phyloP scores from a whole-genome alignment of 2,113 vertebrate species.

The Ammodytes marinus region DNA sequence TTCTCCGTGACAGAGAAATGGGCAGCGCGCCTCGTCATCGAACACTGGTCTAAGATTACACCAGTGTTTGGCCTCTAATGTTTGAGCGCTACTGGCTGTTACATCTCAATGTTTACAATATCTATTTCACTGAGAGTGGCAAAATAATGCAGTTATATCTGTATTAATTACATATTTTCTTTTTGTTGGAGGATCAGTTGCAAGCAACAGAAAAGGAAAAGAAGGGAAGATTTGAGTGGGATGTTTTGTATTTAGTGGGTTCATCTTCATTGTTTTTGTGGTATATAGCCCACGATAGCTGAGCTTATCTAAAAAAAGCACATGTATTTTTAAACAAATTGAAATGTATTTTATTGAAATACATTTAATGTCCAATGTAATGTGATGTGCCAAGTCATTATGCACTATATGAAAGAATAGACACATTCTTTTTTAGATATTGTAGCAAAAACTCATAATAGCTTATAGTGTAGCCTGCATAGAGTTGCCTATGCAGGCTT shows the following conservation, averaged over 20 bases:
- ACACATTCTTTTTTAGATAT: not conserved
- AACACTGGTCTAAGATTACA: constrained; percentile 63
- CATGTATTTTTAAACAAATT: not conserved
- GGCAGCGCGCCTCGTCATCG: constrained; percentile 27
- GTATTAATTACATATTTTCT: constrained; percentile 8
- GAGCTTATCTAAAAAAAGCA: not conserved
- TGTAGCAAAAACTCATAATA: not conserved
- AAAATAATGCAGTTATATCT: constrained; percentile 34
- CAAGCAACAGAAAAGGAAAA: not conserved
- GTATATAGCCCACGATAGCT: not conserved
- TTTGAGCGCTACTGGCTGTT: constrained; percentile 28
- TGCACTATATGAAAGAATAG: not conserved
- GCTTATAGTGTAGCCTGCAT: too few relatives aligned
- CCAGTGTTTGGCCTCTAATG: not conserved
- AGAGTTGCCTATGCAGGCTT: constrained; percentile 65
- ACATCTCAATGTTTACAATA: constrained; percentile 38
- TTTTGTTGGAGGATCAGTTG: not conserved
- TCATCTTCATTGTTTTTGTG: not conserved
- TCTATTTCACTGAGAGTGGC: constrained; percentile 38
- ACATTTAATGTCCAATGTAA: not conserved
- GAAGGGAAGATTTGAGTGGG: not conserved
- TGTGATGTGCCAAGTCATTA: not conserved
- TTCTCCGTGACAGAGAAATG: constrained; percentile 15
- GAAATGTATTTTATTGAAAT: not conserved
- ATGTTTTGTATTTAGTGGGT: not conserved